phyloP scores from a whole-genome alignment of 2,113 vertebrate genomes.

The Phainopepla nitens region DNA sequence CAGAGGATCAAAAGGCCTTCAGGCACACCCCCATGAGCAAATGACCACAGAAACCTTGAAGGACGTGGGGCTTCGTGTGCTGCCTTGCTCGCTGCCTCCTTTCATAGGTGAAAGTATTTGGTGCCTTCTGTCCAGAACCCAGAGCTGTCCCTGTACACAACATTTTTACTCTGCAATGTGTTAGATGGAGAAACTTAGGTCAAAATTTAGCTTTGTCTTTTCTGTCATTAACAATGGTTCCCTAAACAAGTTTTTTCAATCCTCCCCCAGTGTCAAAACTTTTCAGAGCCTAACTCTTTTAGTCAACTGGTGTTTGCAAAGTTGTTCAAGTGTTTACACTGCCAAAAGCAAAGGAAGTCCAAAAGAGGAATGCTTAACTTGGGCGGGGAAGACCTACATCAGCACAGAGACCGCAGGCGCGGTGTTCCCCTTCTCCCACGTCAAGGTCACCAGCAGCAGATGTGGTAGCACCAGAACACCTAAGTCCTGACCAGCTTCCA shows the following conservation, averaged over 20 bases:
- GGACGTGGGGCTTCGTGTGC: neutral
- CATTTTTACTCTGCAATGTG: neutral
- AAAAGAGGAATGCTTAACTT: neutral
- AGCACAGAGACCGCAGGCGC: too few relatives aligned
- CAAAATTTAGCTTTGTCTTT: neutral
- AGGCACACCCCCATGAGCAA: neutral
- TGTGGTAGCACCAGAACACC: neutral
- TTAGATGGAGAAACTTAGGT: neutral
- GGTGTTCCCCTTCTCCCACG: fast-evolving
- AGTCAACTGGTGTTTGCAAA: neutral
- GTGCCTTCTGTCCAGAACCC: neutral
- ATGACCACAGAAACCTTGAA: neutral
- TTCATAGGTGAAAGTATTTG: neutral
- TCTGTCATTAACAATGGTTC: neutral
- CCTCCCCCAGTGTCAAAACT: neutral
- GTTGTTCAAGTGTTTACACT: neutral
- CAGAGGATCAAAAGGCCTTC: neutral
- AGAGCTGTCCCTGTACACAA: neutral
- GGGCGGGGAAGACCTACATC: neutral
- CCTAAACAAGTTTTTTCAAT: neutral
- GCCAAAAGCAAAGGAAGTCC: neutral
- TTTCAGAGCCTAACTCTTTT: neutral
- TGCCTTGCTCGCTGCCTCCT: neutral
- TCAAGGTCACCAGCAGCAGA: neutral
- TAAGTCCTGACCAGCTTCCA: neutral